These are phyloP conservation scores for Holothuria glaberrima DNA, from an alignment of 35 echinoderm and acorn worm genomes.

Conservation along the genomic window DNA sequence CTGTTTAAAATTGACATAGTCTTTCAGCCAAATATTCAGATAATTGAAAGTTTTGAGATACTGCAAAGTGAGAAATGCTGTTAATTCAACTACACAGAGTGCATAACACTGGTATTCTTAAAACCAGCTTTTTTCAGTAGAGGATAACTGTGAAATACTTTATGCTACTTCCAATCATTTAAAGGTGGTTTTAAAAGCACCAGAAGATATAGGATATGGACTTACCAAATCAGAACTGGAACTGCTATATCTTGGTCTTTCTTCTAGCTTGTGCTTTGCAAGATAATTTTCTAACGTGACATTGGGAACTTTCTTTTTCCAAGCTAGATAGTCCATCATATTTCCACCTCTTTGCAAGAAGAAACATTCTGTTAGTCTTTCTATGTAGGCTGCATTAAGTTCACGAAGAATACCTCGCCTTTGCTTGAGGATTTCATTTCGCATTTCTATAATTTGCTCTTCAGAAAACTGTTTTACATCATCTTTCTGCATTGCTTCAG, in stretches of 20 bases:
- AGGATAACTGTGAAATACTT: too few species aligned
- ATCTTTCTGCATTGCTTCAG: constrained; percentile 55
- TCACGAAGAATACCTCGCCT: constrained; percentile 72
- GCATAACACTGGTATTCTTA: too few species aligned
- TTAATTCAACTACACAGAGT: too few species aligned
- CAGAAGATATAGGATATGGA: too few species aligned
- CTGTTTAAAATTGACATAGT: too few species aligned
- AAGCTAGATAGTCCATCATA: constrained; percentile 95
- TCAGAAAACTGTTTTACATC: constrained; percentile 65
- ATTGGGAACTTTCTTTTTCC: constrained; percentile 88
- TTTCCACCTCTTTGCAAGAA: constrained; percentile 92
- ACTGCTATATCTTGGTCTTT: constrained; percentile 44
- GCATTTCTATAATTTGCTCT: constrained; percentile 77
- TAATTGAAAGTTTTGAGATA: too few species aligned
- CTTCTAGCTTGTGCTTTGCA: constrained; percentile 82
- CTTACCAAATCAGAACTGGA: constrained; percentile 20
- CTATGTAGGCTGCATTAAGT: constrained; percentile 86
- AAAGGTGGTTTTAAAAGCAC: not conserved
- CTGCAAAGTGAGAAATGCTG: too few species aligned
- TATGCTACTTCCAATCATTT: too few species aligned
- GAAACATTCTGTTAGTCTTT: constrained; percentile 92
- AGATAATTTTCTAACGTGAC: constrained; percentile 67
- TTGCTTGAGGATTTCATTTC: constrained; percentile 76
- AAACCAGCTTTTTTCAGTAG: too few species aligned
- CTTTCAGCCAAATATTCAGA: too few species aligned